Percentiles rank a stretch among this genome's conserved stretches.
Evolutionary conservation across 1,140 invertebrate species (phyloP).

Genomic region (Venustaconcha ellipsiformis): DNA sequence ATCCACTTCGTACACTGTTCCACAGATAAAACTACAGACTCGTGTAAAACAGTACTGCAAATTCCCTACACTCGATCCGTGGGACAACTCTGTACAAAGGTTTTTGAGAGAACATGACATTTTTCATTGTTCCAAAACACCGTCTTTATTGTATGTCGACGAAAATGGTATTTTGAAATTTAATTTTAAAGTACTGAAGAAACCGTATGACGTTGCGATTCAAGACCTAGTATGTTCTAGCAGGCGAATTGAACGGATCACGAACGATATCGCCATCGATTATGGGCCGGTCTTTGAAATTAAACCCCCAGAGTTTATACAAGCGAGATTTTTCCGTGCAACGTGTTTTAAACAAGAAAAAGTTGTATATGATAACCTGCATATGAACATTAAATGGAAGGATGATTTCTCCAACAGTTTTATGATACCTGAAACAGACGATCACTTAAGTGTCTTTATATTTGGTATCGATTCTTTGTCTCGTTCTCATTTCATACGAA

Average conservation of each 20-base stretch:
- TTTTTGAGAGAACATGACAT: conserved; percentile 1
- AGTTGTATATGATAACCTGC: conserved; percentile 21
- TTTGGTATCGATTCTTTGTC: conserved; percentile 43
- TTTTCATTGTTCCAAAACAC: conserved; percentile 3
- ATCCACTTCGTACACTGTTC: no score
- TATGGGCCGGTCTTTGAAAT: conserved; percentile 1
- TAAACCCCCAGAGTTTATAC: conserved; percentile 15
- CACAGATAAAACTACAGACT: no score
- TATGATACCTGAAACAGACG: conserved; percentile 14
- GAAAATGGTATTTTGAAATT: conserved; percentile 15
- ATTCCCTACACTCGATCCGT: conserved; percentile 23
- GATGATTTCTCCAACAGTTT: neutral
- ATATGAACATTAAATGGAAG: conserved; percentile 15
- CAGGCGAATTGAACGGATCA: neutral
- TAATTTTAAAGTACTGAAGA: conserved; percentile 11
- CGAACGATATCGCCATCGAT: conserved; percentile 3
- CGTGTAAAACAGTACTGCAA: neutral
- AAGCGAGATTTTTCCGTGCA: conserved; percentile 9
- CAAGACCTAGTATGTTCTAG: conserved; percentile 18
- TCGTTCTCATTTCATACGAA: conserved; percentile 26
- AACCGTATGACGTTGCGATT: neutral
- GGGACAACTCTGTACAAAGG: conserved; percentile 13
- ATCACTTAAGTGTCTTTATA: conserved; percentile 12
- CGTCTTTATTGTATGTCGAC: conserved; percentile 21
- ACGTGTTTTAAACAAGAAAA: neutral